Conservation (phyloP, 2,113 vertebrate genomes). For the Neofelis nebulosa region DNA sequence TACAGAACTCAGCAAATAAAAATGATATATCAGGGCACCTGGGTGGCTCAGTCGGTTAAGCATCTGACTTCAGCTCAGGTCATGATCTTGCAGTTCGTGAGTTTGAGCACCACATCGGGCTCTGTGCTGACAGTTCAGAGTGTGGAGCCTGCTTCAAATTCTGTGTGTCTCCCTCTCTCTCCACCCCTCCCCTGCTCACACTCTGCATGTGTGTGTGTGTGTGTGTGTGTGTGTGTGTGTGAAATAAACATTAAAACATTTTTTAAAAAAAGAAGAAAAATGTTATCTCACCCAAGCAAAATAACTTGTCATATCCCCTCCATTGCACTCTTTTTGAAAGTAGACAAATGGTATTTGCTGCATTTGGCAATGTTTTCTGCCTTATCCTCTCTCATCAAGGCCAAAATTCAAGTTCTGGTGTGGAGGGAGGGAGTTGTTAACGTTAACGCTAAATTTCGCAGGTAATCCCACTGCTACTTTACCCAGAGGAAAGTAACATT, state of each 20-base stretch:
- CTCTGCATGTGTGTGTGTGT: too few species aligned
- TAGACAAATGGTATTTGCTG: background rate
- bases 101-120: too few species aligned
- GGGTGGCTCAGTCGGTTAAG: too few species aligned
- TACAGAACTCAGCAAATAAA: slow-evolving; percentile 12
- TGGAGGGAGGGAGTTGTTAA: background rate
- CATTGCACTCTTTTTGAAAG: background rate
- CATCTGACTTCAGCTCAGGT: too few species aligned
- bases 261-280: background rate
- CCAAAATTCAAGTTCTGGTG: background rate
- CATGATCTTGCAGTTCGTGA: too few species aligned
- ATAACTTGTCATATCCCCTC: background rate
- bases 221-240: too few species aligned
- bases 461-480: background rate
- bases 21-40: background rate
- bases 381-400: slow-evolving; percentile 4
- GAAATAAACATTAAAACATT: too few species aligned
- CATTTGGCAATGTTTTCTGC: background rate
- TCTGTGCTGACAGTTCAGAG: too few species aligned
- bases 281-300: background rate
- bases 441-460: background rate
- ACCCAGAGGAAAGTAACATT: slow-evolving; percentile 45
- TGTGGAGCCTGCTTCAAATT: too few species aligned
- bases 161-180: too few species aligned
- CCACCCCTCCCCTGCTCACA: too few species aligned